Evolutionary conservation across 2,113 vertebrate genomes (phyloP).

Genomic region (Phyllostomus hastatus): DNA sequence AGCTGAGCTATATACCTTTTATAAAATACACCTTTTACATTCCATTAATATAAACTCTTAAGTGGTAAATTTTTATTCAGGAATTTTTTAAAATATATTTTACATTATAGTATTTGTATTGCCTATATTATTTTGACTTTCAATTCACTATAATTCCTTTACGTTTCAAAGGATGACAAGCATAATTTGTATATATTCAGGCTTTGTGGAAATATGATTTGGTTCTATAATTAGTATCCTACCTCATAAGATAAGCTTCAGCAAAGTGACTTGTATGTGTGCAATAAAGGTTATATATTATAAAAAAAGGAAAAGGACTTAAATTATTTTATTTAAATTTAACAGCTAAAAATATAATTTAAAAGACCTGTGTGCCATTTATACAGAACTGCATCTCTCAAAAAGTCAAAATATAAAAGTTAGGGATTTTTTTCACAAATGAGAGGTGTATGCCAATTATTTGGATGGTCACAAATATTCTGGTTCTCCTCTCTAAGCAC

Average conservation of each 20-base stretch:
- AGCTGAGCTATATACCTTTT: neutral
- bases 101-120: neutral
- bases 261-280: constrained; percentile 48
- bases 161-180: neutral
- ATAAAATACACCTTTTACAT: neutral
- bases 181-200: constrained; percentile 31
- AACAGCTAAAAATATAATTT: constrained; percentile 19
- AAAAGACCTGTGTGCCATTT: neutral
- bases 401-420: constrained; percentile 31
- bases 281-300: constrained; percentile 20
- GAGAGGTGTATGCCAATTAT: neutral
- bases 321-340: constrained; percentile 1
- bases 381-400: constrained; percentile 25
- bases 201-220: constrained; percentile 29
- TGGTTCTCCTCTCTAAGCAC: neutral
- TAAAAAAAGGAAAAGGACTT: neutral
- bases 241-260: constrained; percentile 56
- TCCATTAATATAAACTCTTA: neutral
- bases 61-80: neutral
- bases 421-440: neutral
- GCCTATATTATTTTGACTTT: neutral
- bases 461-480: neutral
- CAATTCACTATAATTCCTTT: neutral
- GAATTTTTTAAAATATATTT: neutral
- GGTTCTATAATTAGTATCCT: constrained; percentile 54